These are phyloP conservation scores for Hyperopisus bebe DNA, from an alignment of 2,113 vertebrate species.

Conservation along the genomic window DNA sequence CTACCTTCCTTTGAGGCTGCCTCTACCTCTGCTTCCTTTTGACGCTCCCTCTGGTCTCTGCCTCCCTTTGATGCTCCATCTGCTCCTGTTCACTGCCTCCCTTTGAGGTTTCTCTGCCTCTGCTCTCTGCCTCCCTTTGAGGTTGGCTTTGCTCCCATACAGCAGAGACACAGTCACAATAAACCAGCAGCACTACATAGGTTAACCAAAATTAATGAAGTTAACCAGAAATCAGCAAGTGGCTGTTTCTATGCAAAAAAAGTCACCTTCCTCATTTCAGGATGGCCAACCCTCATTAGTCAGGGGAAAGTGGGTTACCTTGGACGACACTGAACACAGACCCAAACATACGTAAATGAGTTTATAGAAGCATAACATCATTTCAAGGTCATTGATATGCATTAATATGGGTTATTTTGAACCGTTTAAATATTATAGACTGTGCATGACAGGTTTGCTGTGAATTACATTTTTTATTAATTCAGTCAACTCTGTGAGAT, in stretches of 20 bases:
- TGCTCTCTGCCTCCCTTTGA: neutral
- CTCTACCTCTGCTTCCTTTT: neutral
- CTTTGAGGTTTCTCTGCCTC: neutral
- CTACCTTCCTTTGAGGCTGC: neutral
- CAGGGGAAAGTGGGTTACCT: neutral
- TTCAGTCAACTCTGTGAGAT: neutral
- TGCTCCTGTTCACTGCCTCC: neutral
- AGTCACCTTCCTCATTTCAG: neutral
- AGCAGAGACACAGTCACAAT: neutral
- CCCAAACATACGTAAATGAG: neutral
- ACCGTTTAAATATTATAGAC: neutral
- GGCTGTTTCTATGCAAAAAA: neutral
- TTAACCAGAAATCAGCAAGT: neutral
- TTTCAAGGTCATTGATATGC: slow-evolving; percentile 6
- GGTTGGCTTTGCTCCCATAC: neutral
- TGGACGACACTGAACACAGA: neutral
- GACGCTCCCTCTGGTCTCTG: neutral
- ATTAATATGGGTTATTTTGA: neutral
- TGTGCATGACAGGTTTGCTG: neutral
- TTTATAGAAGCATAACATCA: neutral
- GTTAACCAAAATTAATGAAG: neutral
- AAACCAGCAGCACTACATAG: neutral
- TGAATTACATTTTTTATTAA: neutral
- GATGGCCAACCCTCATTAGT: neutral
- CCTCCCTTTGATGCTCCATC: neutral